Conservation (phyloP, 1,140 invertebrate species). For the Rhysida immarginata region DNA sequence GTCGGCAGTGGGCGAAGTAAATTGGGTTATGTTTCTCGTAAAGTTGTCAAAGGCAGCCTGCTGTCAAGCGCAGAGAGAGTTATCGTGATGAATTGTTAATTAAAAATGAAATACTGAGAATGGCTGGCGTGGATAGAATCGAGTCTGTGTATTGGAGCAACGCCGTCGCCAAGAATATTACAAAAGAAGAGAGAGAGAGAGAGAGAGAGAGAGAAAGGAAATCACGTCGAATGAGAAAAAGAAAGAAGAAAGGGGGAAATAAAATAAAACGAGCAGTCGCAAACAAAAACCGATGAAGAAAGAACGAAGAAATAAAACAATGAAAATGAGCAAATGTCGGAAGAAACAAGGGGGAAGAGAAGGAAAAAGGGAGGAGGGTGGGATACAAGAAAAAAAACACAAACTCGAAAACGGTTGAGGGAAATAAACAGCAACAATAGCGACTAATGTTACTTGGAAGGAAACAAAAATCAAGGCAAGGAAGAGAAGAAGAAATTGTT, state of each 20-base stretch:
- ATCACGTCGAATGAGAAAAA: neutral
- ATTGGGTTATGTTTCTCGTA: conserved; percentile 8
- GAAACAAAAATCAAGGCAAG: too few species aligned
- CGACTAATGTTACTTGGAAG: too few species aligned
- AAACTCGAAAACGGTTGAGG: too few species aligned
- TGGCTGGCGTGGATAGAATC: neutral
- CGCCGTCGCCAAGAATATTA: neutral
- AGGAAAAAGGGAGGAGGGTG: too few species aligned
- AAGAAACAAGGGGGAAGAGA: too few species aligned
- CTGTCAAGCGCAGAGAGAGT: conserved; percentile 2
- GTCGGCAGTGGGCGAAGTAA: neutral
- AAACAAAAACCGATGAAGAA: too few species aligned
- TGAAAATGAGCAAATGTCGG: too few species aligned
- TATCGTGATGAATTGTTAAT: conserved; percentile 9
- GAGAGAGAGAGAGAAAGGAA: neutral
- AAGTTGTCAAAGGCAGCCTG: conserved; percentile 7
- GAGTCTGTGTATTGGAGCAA: neutral
- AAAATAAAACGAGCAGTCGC: too few species aligned
- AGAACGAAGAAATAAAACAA: too few species aligned
- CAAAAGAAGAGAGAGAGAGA: neutral
- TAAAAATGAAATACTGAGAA: conserved; percentile 6
- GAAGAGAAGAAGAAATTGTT: too few species aligned
- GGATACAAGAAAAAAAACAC: too few species aligned
- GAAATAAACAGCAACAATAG: too few species aligned
- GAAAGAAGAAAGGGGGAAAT: neutral